phyloP scores from a whole-genome alignment of 2,797 vertebrate genomes.

The Prunella strophiata region DNA sequence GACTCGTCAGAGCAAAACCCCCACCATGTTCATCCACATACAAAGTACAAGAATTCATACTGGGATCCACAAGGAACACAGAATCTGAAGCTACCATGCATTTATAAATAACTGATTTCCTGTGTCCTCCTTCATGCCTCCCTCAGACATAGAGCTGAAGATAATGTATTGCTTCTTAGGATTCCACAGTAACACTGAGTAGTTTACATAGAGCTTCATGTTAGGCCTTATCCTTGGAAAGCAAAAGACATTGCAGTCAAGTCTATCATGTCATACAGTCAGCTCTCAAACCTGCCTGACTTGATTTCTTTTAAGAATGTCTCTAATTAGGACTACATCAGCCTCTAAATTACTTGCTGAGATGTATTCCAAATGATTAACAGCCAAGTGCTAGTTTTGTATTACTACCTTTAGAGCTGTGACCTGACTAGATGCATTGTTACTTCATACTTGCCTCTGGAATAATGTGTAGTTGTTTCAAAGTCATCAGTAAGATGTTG shows the following conservation, averaged over 20 bases:
- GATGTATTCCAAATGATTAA: not conserved
- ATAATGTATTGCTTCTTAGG: not conserved
- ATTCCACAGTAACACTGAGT: not conserved
- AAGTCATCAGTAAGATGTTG: not conserved
- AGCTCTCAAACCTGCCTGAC: conserved; percentile 10
- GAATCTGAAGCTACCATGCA: not conserved
- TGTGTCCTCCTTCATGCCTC: not conserved
- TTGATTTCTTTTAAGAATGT: not conserved
- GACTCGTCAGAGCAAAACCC: not conserved
- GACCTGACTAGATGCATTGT: not conserved
- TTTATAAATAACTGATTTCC: not conserved
- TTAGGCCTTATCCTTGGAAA: not conserved
- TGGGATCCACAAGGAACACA: not conserved
- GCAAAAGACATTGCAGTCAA: not conserved
- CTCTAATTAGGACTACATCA: not conserved
- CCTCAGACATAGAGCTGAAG: not conserved
- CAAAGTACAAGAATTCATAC: not conserved
- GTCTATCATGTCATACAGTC: not conserved
- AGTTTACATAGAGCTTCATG: not conserved
- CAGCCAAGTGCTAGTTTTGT: not conserved
- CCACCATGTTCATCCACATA: not conserved
- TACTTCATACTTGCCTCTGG: not conserved
- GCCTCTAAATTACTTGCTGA: not conserved
- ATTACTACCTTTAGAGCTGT: not conserved
- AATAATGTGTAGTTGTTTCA: not conserved